Evolutionary conservation across 2,888 invertebrate species (phyloP).

Genomic region (Papilio elwesi): DNA sequence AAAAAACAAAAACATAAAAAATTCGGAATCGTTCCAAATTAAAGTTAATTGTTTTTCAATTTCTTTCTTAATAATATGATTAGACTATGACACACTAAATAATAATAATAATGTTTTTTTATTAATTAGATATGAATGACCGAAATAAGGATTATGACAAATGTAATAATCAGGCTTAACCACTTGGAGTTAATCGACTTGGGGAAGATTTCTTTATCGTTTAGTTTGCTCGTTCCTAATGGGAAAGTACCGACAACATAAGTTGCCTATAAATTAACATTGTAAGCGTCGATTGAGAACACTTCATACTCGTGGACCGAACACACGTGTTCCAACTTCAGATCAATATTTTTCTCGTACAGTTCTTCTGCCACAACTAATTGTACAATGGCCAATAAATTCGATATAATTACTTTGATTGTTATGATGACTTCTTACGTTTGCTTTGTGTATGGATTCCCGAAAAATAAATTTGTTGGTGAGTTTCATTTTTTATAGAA

Average conservation of each 20-base stretch:
- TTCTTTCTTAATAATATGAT: too few relatives aligned
- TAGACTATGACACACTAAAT: too few relatives aligned
- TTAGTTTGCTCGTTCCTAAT: not conserved
- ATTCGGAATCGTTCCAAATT: too few relatives aligned
- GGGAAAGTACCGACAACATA: constrained; percentile 12
- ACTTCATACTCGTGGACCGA: not conserved
- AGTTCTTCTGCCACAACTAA: not conserved
- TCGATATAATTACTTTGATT: constrained; percentile 6
- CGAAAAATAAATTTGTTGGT: constrained; percentile 16
- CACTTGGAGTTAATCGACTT: not conserved
- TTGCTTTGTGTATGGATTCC: constrained; percentile 17
- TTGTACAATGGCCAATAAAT: constrained; percentile 6
- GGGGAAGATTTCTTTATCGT: constrained; percentile 1
- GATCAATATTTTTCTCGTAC: not conserved
- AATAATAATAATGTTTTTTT: not conserved
- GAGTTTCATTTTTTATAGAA: not conserved
- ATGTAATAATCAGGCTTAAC: not conserved
- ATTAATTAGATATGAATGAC: not conserved
- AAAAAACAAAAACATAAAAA: too few relatives aligned
- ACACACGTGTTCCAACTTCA: not conserved
- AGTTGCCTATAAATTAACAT: not conserved
- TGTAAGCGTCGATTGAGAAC: constrained; percentile 2
- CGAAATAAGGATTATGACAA: not conserved
- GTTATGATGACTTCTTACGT: constrained; percentile 5
- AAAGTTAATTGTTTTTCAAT: too few relatives aligned